A percentile compares a stretch with the other conserved stretches of the same genome.
phyloP scores from a whole-genome alignment of 1,140 invertebrate genomes.

The Himalopsyche phryganea region DNA sequence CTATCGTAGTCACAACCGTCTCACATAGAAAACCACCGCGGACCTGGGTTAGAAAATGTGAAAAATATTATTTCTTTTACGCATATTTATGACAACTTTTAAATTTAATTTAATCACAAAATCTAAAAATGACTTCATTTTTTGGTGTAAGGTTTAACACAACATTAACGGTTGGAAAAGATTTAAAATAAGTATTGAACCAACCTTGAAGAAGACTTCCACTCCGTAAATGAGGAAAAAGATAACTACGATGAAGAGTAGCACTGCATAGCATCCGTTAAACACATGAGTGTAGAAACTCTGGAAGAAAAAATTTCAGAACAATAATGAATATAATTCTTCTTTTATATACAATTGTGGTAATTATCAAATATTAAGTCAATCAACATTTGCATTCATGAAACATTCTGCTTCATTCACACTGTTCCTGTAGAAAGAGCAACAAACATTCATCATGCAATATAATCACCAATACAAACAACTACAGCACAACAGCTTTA shows the following conservation, averaged over 20 bases:
- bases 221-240: slow-evolving; percentile 94
- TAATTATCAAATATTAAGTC: no score
- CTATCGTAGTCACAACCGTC: slow-evolving; percentile 56
- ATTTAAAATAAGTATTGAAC: slow-evolving; percentile 10
- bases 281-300: slow-evolving; percentile 80
- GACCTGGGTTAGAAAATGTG: slow-evolving; percentile 45
- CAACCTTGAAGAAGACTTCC: slow-evolving; percentile 91
- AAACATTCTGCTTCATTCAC: no score
- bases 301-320: slow-evolving; percentile 52
- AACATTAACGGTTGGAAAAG: background rate
- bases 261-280: slow-evolving; percentile 86
- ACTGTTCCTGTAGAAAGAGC: no score
- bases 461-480: no score
- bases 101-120: no score
- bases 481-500: no score
- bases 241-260: slow-evolving; percentile 85
- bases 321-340: background rate
- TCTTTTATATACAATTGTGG: background rate
- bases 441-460: no score
- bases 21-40: slow-evolving; percentile 63
- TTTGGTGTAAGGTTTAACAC: no score
- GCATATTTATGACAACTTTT: background rate
- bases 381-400: no score
- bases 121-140: no score
- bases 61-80: slow-evolving; percentile 6